Percentiles rank a stretch among this genome's conserved stretches.
These are phyloP conservation scores for Cebidichthys violaceus DNA, from an alignment of 2,113 vertebrate species.

Conservation along the genomic window DNA sequence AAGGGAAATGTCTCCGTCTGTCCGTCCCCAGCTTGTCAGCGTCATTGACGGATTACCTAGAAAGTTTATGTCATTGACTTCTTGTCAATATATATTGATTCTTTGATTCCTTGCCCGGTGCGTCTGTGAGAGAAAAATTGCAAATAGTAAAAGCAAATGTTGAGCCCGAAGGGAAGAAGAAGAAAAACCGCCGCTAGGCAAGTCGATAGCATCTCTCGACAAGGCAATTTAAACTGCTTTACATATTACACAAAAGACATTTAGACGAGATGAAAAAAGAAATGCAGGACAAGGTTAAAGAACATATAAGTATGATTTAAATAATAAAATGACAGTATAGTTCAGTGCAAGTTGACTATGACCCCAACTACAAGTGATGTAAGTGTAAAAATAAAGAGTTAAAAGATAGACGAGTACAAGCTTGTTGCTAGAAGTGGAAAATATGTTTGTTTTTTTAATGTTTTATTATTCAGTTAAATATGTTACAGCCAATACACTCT, in stretches of 20 bases:
- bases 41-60: neutral
- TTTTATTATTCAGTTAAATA: neutral
- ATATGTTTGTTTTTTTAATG: too few species aligned
- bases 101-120: neutral
- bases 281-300: too few species aligned
- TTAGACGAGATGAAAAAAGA: neutral
- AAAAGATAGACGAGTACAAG: neutral
- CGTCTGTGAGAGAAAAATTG: neutral
- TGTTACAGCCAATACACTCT: neutral
- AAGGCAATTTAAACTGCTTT: neutral
- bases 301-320: neutral
- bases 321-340: neutral
- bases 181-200: slow-evolving; percentile 13
- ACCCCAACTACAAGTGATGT: neutral
- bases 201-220: neutral
- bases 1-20: neutral
- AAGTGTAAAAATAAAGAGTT: too few species aligned
- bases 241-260: neutral
- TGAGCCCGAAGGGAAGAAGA: neutral
- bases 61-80: slow-evolving; percentile 17
- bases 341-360: neutral
- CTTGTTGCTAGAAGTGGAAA: too few species aligned
- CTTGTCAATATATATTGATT: slow-evolving; percentile 33
- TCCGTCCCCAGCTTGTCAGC: neutral
- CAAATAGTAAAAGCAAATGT: neutral